Evolutionary conservation across 2,888 invertebrate genomes (phyloP), one percentile per base, ranked within the genome.

Genomic region (Drosophila kanekoi): DNA sequence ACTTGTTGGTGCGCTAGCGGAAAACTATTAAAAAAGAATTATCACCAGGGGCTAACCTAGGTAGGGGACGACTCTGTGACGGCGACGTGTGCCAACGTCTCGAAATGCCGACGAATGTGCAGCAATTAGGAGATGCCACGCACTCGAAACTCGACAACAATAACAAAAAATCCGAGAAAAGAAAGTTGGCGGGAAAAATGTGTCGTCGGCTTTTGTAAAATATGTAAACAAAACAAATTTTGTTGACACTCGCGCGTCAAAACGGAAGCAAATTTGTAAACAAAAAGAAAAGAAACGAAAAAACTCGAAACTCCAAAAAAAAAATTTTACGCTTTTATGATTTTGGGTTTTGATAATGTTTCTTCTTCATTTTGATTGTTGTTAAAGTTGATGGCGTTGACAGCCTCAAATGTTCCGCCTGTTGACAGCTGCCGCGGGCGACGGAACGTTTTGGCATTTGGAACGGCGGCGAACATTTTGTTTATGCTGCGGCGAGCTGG

Each of bases 11-110:
- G 72, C 60, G 81, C 87, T 87, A 80, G 85, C 87, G 87, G 89
- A 80, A 89, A 86, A 87, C 86, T 89, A 89, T 86, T 87, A 86
- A 86, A 80, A 84, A 72, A 87, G 87, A 89, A 86, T 86, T 86
- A 86, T 86, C 87, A 89, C 86, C 79, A 70, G 71, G 33, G 16
- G 23, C 28, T 9, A 9, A n/a, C 37, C 3, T 18, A 28, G n/a
- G 2, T 14, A 8, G 20, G 9, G 33, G 28, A 18, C 18, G 11
- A 0, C 9, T 3, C 4, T 10, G 33, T 1, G 33, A 4, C 32
- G n/a, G 23, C 32, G 37, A 40, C 49, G 60, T 73, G 59, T 48
- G 66, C 41, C 52, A 40, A 13, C 48, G 41, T 48, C 48, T 11
- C 18, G 35, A 68, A 58, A 69, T 70, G 61, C 70, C 60, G 74